Conservation (phyloP, 1,140 invertebrate species). For the Uloborus diversus region DNA sequence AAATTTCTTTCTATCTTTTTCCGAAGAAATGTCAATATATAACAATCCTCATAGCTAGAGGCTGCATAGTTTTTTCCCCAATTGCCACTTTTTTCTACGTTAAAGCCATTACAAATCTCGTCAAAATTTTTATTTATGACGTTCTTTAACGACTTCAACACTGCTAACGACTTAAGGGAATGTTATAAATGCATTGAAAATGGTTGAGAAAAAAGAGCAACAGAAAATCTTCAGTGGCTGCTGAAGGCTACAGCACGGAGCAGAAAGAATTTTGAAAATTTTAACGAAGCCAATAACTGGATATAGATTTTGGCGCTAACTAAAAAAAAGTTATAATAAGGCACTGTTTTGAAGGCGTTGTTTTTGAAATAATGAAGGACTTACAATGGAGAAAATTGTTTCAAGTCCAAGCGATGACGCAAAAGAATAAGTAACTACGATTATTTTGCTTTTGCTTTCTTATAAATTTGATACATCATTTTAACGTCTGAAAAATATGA, state of each 20-base stretch:
- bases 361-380: too few relatives aligned
- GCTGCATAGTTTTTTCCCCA: constrained; percentile 5
- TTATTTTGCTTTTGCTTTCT: too few relatives aligned
- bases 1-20: too few relatives aligned
- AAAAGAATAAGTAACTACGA: too few relatives aligned
- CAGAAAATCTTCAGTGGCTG: neutral
- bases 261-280: constrained; percentile 40
- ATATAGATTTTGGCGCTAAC: constrained; percentile 54
- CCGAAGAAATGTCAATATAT: too few relatives aligned
- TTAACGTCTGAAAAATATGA: too few relatives aligned
- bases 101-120: constrained; percentile 18
- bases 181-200: constrained; percentile 50
- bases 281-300: constrained; percentile 54
- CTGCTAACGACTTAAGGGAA: constrained; percentile 37
- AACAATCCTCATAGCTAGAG: constrained; percentile 1
- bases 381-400: too few relatives aligned
- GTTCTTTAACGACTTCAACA: constrained; percentile 50
- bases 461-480: too few relatives aligned
- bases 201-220: constrained; percentile 6
- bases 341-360: too few relatives aligned
- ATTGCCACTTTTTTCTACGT: neutral
- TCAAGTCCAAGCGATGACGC: too few relatives aligned
- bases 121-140: constrained; percentile 48
- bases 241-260: constrained; percentile 12
- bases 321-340: too few relatives aligned